Conservation (phyloP, 92 coral and sea anemone species). For the Phenganax subtilis region DNA sequence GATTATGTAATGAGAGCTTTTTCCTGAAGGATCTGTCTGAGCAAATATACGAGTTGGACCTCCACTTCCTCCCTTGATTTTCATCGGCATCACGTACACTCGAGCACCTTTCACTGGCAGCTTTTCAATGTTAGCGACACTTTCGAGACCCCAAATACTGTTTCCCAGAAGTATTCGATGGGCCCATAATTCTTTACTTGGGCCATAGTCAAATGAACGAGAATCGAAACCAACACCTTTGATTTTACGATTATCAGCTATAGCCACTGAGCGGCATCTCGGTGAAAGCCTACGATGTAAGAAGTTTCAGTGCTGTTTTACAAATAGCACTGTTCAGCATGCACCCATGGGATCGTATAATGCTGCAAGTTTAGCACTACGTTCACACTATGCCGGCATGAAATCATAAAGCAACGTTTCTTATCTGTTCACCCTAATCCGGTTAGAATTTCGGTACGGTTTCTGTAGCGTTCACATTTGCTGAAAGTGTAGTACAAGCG, state of each 20-base stretch:
- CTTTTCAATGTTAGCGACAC: conserved; percentile 65
- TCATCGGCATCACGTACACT: conserved; percentile 70
- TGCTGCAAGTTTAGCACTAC: no score
- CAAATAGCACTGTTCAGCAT: no score
- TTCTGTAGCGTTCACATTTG: no score
- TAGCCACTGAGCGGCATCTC: conserved; percentile 44
- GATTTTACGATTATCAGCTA: conserved; percentile 36
- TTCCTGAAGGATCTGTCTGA: not conserved
- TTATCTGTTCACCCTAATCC: no score
- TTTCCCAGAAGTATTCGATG: conserved; percentile 49
- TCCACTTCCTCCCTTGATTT: conserved; percentile 60
- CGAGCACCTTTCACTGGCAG: conserved; percentile 62
- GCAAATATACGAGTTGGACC: conserved; percentile 71
- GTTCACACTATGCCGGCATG: no score
- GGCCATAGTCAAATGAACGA: conserved; percentile 64
- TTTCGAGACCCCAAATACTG: conserved; percentile 66
- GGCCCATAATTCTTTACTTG: conserved; percentile 41
- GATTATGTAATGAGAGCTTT: no score
- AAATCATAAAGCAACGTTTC: no score
- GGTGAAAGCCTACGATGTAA: conserved; percentile 39
- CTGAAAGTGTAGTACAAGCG: no score
- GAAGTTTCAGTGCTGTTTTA: no score
- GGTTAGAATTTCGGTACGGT: no score
- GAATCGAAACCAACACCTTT: conserved; percentile 65
- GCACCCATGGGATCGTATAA: no score